Conservation (phyloP, 2,888 invertebrate species). For the Noctua fimbriata region DNA sequence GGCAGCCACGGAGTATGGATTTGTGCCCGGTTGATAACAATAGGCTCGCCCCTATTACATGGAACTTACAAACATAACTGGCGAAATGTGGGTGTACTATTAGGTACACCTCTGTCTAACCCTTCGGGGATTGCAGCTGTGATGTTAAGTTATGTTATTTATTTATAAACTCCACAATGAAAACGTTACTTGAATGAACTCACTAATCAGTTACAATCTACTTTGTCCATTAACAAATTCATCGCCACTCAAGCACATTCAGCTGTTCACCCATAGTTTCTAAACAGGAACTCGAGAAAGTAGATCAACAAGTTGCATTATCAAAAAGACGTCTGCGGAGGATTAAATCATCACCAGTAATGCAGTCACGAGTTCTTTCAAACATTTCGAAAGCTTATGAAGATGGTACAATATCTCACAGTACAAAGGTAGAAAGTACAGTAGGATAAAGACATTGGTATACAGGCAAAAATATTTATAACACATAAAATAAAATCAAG, state of each 20-base stretch:
- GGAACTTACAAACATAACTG: too few relatives aligned
- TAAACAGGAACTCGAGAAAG: constrained; percentile 46
- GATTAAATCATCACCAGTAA: constrained; percentile 55
- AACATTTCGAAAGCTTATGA: constrained; percentile 67
- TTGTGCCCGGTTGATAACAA: too few relatives aligned
- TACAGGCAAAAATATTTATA: neutral
- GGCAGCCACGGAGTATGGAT: too few relatives aligned
- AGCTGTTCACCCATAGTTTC: neutral
- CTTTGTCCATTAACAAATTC: neutral
- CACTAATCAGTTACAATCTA: neutral
- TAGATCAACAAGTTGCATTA: constrained; percentile 45
- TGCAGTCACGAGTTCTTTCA: constrained; percentile 65
- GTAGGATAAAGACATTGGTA: neutral
- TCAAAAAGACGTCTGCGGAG: constrained; percentile 35
- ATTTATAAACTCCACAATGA: neutral
- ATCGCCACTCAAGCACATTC: neutral
- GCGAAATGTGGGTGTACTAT: too few relatives aligned
- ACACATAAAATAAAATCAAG: neutral
- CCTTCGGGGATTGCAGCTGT: too few relatives aligned
- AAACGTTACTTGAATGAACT: constrained; percentile 1
- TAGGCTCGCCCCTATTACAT: too few relatives aligned
- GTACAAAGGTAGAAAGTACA: constrained; percentile 66
- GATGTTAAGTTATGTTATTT: neutral
- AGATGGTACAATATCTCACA: constrained; percentile 66
- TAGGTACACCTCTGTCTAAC: too few relatives aligned